phyloP scores from a whole-genome alignment of 2,888 invertebrate species.

The Drosophila buzzatii region DNA sequence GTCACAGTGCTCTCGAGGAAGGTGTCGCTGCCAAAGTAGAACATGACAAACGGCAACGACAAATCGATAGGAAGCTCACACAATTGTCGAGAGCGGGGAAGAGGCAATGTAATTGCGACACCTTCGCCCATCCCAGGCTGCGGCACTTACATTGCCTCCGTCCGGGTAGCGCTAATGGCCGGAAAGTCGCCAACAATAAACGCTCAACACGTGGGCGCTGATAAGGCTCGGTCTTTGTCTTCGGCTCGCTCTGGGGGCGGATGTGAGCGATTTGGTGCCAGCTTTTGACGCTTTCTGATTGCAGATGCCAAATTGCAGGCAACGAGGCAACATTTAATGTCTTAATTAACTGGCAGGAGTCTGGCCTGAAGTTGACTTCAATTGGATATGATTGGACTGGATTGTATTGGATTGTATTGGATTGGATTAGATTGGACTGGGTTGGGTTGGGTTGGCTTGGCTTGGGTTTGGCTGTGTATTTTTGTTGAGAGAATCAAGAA shows the following conservation, averaged over 20 bases:
- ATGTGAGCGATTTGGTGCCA: conserved; percentile 79
- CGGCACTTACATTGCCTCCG: conserved; percentile 33
- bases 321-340: conserved; percentile 68
- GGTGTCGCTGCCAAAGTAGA: conserved; percentile 52
- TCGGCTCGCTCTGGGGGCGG: conserved; percentile 57
- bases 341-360: conserved; percentile 72
- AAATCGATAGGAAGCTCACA: conserved; percentile 61
- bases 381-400: conserved; percentile 32
- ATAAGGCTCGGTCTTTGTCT: conserved; percentile 48
- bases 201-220: conserved; percentile 77
- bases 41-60: conserved; percentile 45
- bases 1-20: conserved; percentile 14
- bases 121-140: conserved; percentile 21
- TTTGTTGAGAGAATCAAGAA: conserved; percentile 22
- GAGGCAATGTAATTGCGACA: conserved; percentile 59
- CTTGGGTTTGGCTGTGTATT: conserved; percentile 16
- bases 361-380: conserved; percentile 17
- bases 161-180: conserved; percentile 70
- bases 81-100: conserved; percentile 45
- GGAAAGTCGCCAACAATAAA: conserved; percentile 70
- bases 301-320: conserved; percentile 56
- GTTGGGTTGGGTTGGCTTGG: not conserved
- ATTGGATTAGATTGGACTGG: not conserved
- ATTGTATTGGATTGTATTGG: not conserved
- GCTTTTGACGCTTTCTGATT: conserved; percentile 49